Percentiles rank a stretch among this genome's conserved stretches.
Evolutionary conservation across 2,888 invertebrate species (phyloP).

Genomic region (Tachina grossa): DNA sequence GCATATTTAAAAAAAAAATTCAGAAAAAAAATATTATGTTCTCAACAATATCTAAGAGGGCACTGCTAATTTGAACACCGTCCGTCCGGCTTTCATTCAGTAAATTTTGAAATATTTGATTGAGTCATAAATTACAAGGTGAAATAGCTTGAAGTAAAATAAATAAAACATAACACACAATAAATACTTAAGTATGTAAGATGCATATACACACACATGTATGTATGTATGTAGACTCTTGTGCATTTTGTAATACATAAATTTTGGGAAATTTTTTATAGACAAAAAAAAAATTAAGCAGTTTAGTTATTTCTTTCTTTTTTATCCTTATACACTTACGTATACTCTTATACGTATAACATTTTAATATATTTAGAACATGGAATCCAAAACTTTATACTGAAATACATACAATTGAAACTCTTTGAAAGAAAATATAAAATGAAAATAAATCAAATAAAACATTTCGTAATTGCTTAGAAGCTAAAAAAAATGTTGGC

Average conservation of each 20-base stretch:
- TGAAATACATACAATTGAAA: slow-evolving; percentile 13
- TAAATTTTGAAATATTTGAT: slow-evolving; percentile 28
- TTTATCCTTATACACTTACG: background rate
- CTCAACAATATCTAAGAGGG: background rate
- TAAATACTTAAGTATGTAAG: background rate
- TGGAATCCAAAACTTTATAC: slow-evolving; percentile 11
- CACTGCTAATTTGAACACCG: background rate
- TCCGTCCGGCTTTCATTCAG: slow-evolving; percentile 41
- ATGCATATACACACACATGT: too few species aligned
- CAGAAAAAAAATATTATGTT: background rate
- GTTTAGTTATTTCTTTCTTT: background rate
- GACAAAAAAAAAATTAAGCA: slow-evolving; percentile 26
- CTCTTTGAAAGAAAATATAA: background rate
- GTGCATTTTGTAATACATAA: slow-evolving; percentile 24
- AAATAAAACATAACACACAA: slow-evolving; percentile 6
- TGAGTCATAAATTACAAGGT: slow-evolving; percentile 70
- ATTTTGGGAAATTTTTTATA: slow-evolving; percentile 32
- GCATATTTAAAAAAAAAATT: background rate
- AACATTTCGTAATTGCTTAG: slow-evolving; percentile 66
- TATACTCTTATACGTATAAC: background rate
- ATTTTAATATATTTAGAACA: background rate
- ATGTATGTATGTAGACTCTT: too few species aligned
- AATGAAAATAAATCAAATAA: slow-evolving; percentile 37
- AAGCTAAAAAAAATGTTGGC: slow-evolving; percentile 64
- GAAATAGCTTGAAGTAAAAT: slow-evolving; percentile 40